Evolutionary conservation across 2,113 vertebrate species (phyloP).

Genomic region (Clarias macrocephalus): DNA sequence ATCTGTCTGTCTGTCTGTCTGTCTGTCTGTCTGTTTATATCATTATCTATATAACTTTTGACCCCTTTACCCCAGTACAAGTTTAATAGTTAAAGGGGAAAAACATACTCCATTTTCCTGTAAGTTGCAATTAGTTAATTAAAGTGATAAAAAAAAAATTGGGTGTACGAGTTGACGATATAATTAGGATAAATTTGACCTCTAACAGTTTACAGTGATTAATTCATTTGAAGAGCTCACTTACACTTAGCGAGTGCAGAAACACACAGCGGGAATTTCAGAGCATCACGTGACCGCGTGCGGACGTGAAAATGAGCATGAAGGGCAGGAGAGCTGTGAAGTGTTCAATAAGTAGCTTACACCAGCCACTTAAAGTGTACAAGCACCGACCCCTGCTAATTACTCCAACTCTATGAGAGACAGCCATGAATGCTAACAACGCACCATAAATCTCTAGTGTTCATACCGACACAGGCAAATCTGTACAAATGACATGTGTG

Average conservation of each 20-base stretch:
- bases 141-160: neutral
- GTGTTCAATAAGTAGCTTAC: conserved; percentile 48
- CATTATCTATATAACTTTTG: neutral
- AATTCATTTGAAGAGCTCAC: neutral
- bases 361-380: conserved; percentile 44
- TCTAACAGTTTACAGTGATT: neutral
- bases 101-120: neutral
- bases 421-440: conserved; percentile 21
- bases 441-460: neutral
- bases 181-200: conserved; percentile 16
- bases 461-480: neutral
- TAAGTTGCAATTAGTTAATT: neutral
- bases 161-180: neutral
- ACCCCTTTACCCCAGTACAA: neutral
- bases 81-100: neutral
- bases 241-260: neutral
- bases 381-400: conserved; percentile 29
- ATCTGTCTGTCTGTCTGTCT: no score
- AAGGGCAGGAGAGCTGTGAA: conserved; percentile 53
- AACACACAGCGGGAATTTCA: conserved; percentile 53
- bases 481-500: neutral
- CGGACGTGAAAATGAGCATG: neutral
- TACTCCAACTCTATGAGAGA: conserved; percentile 11
- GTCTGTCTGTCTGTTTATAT: neutral
- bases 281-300: neutral